These are phyloP conservation scores for Geopemphigus sp. DNA, from an alignment of 1,140 invertebrate species.

Conservation along the genomic window DNA sequence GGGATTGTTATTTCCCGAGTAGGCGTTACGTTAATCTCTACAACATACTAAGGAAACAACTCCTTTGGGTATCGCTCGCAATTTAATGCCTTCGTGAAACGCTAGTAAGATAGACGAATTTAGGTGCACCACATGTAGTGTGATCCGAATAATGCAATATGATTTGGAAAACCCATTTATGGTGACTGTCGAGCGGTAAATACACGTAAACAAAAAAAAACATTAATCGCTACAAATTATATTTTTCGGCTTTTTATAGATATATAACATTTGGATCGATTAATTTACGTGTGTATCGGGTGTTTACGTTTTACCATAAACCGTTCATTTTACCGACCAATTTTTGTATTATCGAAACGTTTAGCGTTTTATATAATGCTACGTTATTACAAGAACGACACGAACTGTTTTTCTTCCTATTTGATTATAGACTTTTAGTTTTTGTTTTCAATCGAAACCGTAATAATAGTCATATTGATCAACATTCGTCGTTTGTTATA, in stretches of 20 bases:
- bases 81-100: constrained; percentile 7
- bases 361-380: too few relatives aligned
- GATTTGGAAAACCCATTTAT: constrained; percentile 3
- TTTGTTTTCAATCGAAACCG: too few relatives aligned
- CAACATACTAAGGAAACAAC: background rate
- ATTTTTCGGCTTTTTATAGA: too few relatives aligned
- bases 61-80: constrained; percentile 23
- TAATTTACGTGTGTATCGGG: too few relatives aligned
- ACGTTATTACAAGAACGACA: too few relatives aligned
- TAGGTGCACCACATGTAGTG: background rate
- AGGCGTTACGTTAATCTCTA: background rate
- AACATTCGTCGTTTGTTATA: too few relatives aligned
- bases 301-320: background rate
- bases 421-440: too few relatives aligned
- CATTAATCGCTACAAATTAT: too few relatives aligned
- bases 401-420: too few relatives aligned
- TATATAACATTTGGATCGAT: too few relatives aligned
- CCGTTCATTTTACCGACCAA: background rate
- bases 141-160: too few relatives aligned
- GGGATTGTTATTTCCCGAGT: constrained; percentile 19
- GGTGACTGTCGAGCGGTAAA: background rate
- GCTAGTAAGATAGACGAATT: constrained; percentile 21
- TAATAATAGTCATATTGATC: too few relatives aligned
- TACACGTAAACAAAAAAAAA: background rate
- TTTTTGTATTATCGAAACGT: background rate